Conservation (phyloP, 2,888 invertebrate species). For the Stenichneumon culpator region DNA sequence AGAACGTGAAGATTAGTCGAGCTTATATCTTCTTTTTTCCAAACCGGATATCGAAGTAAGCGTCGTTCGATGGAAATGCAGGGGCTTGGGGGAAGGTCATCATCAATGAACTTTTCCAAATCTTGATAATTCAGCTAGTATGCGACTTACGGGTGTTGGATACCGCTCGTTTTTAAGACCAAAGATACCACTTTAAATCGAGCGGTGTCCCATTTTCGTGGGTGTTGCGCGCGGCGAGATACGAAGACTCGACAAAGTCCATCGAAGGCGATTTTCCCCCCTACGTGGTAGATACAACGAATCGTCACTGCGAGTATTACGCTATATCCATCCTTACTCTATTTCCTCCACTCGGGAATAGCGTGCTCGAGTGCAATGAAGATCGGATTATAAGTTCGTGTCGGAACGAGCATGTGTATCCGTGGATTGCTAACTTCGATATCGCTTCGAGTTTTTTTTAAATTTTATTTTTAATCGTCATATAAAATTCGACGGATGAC, state of each 20-base stretch:
- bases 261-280: neutral
- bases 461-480: conserved; percentile 38
- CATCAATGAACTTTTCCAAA: neutral
- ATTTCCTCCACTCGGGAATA: conserved; percentile 61
- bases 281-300: neutral
- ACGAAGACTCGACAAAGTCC: neutral
- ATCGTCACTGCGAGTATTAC: neutral
- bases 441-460: conserved; percentile 66
- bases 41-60: neutral
- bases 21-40: neutral
- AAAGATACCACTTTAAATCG: no score
- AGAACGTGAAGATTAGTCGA: neutral
- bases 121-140: neutral
- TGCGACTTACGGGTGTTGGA: no score
- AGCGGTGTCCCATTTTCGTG: no score
- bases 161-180: no score
- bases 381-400: conserved; percentile 78
- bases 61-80: neutral
- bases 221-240: neutral
- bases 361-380: conserved; percentile 78
- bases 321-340: conserved; percentile 27
- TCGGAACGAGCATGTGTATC: conserved; percentile 79
- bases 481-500: conserved; percentile 50
- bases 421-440: conserved; percentile 75
- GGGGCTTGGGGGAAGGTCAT: neutral